These are phyloP conservation scores for Phainopepla nitens DNA, from an alignment of 2,113 vertebrate genomes.

Conservation along the genomic window DNA sequence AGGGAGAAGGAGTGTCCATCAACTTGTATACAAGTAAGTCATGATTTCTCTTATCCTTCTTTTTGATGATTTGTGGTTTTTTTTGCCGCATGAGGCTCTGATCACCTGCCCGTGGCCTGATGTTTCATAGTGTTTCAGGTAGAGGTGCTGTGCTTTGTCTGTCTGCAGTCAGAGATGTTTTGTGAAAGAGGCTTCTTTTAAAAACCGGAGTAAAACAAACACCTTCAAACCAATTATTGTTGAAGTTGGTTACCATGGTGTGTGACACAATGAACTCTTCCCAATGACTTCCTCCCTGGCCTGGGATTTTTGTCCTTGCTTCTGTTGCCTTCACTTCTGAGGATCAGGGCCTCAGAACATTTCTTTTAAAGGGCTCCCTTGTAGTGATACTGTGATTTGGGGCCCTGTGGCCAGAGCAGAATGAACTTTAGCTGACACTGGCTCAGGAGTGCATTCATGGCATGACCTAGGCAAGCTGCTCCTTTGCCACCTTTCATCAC, in stretches of 20 bases:
- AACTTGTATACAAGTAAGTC: conserved; percentile 26
- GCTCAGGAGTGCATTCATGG: no score
- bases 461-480: no score
- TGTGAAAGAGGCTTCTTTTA: not conserved
- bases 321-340: not conserved
- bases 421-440: no score
- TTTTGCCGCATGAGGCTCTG: not conserved
- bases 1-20: no score
- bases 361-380: no score
- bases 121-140: no score
- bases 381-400: no score
- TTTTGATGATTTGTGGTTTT: no score
- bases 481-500: no score
- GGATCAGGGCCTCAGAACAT: rapidly evolving
- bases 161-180: not conserved
- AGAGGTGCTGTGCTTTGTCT: not conserved
- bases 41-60: no score
- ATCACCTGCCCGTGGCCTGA: rapidly evolving
- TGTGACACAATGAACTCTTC: not conserved
- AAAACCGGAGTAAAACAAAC: not conserved
- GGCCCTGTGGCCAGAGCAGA: no score
- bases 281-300: not conserved
- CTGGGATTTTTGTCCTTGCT: not conserved
- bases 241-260: not conserved
- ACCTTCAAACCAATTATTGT: not conserved